Conservation (phyloP, 1,140 invertebrate species). For the Drosophila prosaltans region DNA sequence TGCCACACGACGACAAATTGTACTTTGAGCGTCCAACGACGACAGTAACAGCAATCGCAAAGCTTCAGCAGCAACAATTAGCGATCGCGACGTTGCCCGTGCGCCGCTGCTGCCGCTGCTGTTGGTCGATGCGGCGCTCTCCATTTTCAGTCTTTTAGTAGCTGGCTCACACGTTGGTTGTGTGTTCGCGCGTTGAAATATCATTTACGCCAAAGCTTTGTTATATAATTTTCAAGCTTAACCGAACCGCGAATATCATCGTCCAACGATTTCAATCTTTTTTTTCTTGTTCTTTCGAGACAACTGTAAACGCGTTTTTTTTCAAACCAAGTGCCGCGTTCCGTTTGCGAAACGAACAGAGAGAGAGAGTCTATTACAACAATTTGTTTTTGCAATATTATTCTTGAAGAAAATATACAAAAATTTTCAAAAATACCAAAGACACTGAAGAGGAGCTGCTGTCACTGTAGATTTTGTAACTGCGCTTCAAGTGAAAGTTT, state of each 20-base stretch:
- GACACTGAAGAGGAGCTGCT: slow-evolving; percentile 12
- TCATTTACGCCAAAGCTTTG: slow-evolving; percentile 44
- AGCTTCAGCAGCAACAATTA: slow-evolving; percentile 34
- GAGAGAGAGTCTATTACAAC: too few relatives aligned
- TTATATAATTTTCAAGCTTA: slow-evolving; percentile 68
- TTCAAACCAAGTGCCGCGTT: slow-evolving; percentile 42
- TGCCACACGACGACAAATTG: slow-evolving; percentile 15
- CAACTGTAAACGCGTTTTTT: slow-evolving; percentile 56
- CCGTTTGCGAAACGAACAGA: slow-evolving; percentile 39
- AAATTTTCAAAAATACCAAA: slow-evolving; percentile 14
- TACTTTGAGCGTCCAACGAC: slow-evolving; percentile 28
- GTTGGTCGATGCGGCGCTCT: neutral
- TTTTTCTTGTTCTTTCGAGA: slow-evolving; percentile 47
- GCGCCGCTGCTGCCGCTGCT: neutral
- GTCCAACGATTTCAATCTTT: slow-evolving; percentile 34
- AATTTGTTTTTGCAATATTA: too few relatives aligned
- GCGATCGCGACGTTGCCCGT: slow-evolving; percentile 44
- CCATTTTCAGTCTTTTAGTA: slow-evolving; percentile 67
- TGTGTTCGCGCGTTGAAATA: slow-evolving; percentile 60
- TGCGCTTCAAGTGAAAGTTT: slow-evolving; percentile 49
- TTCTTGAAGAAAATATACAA: too few relatives aligned
- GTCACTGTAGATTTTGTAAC: slow-evolving; percentile 4
- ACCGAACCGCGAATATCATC: slow-evolving; percentile 14
- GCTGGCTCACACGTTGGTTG: slow-evolving; percentile 79
- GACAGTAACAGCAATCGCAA: slow-evolving; percentile 14